Conservation (phyloP, 2,888 invertebrate species). For the Brachyptera putata region DNA sequence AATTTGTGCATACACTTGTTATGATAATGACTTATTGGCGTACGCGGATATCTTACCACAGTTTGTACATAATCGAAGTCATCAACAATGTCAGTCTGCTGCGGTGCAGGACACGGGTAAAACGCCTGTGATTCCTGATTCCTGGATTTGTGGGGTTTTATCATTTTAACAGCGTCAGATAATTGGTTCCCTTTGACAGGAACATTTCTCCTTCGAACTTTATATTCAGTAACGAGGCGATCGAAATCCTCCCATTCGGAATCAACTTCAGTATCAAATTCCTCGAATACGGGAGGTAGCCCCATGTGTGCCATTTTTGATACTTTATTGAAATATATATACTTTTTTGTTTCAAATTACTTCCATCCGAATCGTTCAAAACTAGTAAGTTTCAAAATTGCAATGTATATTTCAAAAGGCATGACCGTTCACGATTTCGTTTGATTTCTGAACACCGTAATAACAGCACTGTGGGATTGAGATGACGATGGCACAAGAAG, state of each 20-base stretch:
- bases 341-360: background rate
- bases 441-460: too few relatives aligned
- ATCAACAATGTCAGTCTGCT: conserved; percentile 41
- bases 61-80: conserved; percentile 47
- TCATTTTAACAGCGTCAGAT: background rate
- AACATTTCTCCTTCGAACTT: conserved; percentile 37
- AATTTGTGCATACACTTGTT: too few relatives aligned
- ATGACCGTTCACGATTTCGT: too few relatives aligned
- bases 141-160: conserved; percentile 18
- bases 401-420: background rate
- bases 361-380: too few relatives aligned
- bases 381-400: background rate
- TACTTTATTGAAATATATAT: background rate
- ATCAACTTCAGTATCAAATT: conserved; percentile 43
- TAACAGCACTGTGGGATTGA: too few relatives aligned
- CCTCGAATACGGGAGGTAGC: conserved; percentile 30
- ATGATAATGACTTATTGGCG: too few relatives aligned
- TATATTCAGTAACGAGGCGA: conserved; percentile 49
- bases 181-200: conserved; percentile 32
- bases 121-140: conserved; percentile 48
- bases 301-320: conserved; percentile 13
- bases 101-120: conserved; percentile 55
- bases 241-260: conserved; percentile 59
- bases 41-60: conserved; percentile 46
- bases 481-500: too few relatives aligned